These are phyloP conservation scores for Pristionchus pacificus DNA, from an alignment of 1,140 invertebrate species.

Conservation along the genomic window DNA sequence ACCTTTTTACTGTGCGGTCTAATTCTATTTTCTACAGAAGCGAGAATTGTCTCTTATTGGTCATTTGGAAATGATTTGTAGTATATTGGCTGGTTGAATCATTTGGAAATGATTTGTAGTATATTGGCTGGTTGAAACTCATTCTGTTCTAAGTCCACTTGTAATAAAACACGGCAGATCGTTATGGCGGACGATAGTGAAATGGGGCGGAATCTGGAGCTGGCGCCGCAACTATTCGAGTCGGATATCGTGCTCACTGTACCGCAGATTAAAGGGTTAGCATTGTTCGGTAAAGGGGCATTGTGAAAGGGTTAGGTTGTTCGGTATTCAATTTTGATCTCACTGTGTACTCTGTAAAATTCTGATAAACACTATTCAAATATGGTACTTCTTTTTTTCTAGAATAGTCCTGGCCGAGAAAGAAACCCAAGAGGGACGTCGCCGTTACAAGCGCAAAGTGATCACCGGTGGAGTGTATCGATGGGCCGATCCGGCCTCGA, in stretches of 20 bases:
- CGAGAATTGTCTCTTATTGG: too few species aligned
- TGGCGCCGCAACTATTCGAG: slow-evolving; percentile 34
- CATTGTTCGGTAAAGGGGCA: too few species aligned
- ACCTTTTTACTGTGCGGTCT: too few species aligned
- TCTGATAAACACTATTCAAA: too few species aligned
- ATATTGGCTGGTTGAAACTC: not conserved
- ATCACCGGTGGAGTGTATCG: slow-evolving; percentile 36
- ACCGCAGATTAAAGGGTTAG: slow-evolving; percentile 35
- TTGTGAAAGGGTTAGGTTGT: too few species aligned
- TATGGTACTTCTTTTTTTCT: too few species aligned
- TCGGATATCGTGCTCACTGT: slow-evolving; percentile 37
- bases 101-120: slow-evolving; percentile 3
- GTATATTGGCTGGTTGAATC: slow-evolving; percentile 1
- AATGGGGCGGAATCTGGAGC: slow-evolving; percentile 24
- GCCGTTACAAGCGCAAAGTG: slow-evolving; percentile 35
- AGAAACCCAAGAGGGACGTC: slow-evolving; percentile 12
- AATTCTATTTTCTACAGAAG: too few species aligned
- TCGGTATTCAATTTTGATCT: too few species aligned
- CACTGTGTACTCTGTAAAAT: too few species aligned
- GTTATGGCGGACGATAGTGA: slow-evolving; percentile 29
- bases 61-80: not conserved
- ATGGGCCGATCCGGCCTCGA: slow-evolving; percentile 25
- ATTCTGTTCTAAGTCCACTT: slow-evolving; percentile 10
- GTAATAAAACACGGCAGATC: slow-evolving; percentile 6
- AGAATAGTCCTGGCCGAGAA: slow-evolving; percentile 27